These are phyloP conservation scores for Myanophis thanlyinensis DNA, from an alignment of 2,113 vertebrate genomes.

Conservation along the genomic window DNA sequence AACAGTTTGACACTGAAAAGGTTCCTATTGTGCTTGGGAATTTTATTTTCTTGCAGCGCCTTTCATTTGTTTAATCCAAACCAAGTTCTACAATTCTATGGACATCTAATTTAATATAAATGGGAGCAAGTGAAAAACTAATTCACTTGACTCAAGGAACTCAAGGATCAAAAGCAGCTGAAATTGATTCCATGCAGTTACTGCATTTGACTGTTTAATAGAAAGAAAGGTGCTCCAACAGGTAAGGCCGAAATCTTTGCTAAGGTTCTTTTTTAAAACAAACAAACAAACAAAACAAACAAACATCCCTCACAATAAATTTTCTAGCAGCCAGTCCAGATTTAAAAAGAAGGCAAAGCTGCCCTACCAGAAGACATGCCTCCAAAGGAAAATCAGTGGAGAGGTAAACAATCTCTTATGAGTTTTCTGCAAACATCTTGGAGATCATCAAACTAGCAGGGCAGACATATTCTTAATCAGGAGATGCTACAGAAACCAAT, in stretches of 20 bases:
- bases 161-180: background rate
- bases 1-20: background rate
- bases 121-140: background rate
- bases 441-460: background rate
- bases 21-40: background rate
- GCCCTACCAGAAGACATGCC: background rate
- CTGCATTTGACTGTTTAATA: background rate
- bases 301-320: background rate
- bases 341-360: background rate
- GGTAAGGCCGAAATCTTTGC: background rate
- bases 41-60: background rate
- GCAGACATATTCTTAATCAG: background rate
- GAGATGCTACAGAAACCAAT: background rate
- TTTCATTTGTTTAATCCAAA: background rate
- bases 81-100: background rate
- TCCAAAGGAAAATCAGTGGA: background rate
- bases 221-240: background rate
- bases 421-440: background rate
- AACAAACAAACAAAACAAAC: background rate
- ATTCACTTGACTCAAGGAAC: background rate
- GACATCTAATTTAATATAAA: background rate
- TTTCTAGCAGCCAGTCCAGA: background rate
- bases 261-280: background rate
- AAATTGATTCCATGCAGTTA: background rate
- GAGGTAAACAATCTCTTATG: background rate